Conservation (phyloP, 2,888 invertebrate genomes). For the Tanytarsus gracilentus region DNA sequence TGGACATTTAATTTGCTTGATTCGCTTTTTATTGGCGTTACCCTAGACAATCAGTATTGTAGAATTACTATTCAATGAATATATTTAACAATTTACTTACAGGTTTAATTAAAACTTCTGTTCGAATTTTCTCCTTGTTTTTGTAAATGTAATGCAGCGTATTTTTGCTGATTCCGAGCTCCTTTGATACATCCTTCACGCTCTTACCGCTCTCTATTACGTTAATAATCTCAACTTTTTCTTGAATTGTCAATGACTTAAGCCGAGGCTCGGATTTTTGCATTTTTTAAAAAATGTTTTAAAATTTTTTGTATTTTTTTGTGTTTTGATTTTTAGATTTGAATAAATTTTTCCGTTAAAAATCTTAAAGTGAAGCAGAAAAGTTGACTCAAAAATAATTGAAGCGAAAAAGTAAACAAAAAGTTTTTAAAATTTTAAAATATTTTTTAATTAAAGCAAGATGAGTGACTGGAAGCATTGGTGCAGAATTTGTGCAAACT, state of each 20-base stretch:
- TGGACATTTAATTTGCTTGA: conserved; percentile 9
- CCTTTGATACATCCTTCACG: conserved; percentile 2
- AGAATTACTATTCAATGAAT: background rate
- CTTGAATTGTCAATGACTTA: conserved; percentile 15
- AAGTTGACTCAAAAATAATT: too few relatives aligned
- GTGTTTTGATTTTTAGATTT: too few relatives aligned
- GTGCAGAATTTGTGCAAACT: too few relatives aligned
- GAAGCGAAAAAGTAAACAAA: too few relatives aligned
- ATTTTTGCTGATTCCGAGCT: background rate
- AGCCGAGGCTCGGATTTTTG: too few relatives aligned
- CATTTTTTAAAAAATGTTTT: too few relatives aligned
- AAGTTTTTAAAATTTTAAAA: too few relatives aligned
- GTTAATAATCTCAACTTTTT: conserved; percentile 12
- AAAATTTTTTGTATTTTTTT: too few relatives aligned
- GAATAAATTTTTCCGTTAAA: too few relatives aligned
- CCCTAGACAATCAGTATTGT: background rate
- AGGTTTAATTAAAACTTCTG: background rate
- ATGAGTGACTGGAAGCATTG: too few relatives aligned
- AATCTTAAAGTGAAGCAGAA: too few relatives aligned
- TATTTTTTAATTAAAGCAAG: too few relatives aligned
- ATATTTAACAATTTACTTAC: background rate
- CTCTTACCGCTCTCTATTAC: background rate
- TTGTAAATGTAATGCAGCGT: conserved; percentile 15
- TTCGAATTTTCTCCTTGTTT: conserved; percentile 8
- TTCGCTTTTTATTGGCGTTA: background rate